Evolutionary conservation across 2,113 vertebrate species (phyloP).

Genomic region (Pseudopipra pipra): DNA sequence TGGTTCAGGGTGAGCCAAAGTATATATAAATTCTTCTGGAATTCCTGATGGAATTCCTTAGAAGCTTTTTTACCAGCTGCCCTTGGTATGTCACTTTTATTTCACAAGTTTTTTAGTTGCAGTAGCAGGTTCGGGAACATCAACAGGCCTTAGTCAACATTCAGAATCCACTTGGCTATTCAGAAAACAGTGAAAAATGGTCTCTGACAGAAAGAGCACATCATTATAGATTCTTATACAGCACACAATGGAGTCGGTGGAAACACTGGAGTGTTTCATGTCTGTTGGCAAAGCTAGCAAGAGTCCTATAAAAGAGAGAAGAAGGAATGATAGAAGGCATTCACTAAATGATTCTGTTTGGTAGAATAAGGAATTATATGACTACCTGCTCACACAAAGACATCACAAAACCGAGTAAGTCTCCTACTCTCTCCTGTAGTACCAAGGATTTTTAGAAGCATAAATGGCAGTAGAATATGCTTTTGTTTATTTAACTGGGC

Average conservation of each 20-base stretch:
- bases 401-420: background rate
- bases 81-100: background rate
- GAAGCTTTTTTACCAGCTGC: background rate
- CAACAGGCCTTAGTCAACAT: background rate
- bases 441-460: background rate
- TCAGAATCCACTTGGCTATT: background rate
- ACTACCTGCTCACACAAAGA: background rate
- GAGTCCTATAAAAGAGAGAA: background rate
- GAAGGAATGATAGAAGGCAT: background rate
- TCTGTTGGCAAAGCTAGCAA: background rate
- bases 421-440: background rate
- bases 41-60: background rate
- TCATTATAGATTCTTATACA: background rate
- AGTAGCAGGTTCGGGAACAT: background rate
- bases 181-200: background rate
- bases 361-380: background rate
- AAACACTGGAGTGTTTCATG: background rate
- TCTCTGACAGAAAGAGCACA: background rate
- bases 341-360: background rate
- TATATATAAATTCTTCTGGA: too few relatives aligned
- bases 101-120: background rate
- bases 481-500: background rate
- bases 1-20: background rate
- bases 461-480: background rate
- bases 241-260: background rate